A percentile compares a stretch with the other conserved stretches of the same genome.
phyloP scores from a whole-genome alignment of 2,113 vertebrate genomes.

The Pedetes capensis region DNA sequence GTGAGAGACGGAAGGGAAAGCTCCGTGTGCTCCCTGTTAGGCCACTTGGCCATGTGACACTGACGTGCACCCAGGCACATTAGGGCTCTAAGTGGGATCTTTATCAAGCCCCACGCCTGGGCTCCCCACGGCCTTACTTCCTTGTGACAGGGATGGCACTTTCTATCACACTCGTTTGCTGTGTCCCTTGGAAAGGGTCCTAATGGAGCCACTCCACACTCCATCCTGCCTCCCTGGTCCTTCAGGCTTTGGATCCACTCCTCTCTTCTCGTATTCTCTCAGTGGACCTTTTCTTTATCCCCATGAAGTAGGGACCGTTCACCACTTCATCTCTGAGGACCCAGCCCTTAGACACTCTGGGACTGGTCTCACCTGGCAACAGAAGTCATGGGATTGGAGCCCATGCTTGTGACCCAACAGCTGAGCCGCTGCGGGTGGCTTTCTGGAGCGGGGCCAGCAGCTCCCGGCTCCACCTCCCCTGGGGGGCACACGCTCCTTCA shows the following conservation, averaged over 20 bases:
- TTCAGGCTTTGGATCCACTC: accelerated
- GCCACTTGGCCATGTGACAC: accelerated
- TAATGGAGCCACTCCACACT: accelerated
- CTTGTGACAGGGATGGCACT: not conserved
- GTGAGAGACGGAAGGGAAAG: not conserved
- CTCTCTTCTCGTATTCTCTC: not conserved
- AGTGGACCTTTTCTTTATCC: accelerated
- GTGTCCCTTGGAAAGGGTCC: not conserved
- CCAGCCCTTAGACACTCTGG: not conserved
- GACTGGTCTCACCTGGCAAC: not conserved
- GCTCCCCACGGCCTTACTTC: not conserved
- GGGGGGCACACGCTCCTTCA: not conserved
- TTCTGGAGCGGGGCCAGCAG: accelerated
- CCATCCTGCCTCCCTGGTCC: not conserved
- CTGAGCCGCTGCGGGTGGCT: accelerated
- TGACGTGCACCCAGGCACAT: accelerated
- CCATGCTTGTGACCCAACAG: accelerated
- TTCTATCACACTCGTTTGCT: not conserved
- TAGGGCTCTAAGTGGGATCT: not conserved
- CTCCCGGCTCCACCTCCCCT: not conserved
- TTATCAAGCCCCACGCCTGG: not conserved
- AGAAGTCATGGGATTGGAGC: not conserved
- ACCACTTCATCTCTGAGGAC: not conserved
- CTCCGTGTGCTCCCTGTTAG: accelerated
- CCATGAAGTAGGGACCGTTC: not conserved